Evolutionary conservation across 2,888 invertebrate genomes (phyloP).

Genomic region (Caenorhabditis auriculariae): DNA sequence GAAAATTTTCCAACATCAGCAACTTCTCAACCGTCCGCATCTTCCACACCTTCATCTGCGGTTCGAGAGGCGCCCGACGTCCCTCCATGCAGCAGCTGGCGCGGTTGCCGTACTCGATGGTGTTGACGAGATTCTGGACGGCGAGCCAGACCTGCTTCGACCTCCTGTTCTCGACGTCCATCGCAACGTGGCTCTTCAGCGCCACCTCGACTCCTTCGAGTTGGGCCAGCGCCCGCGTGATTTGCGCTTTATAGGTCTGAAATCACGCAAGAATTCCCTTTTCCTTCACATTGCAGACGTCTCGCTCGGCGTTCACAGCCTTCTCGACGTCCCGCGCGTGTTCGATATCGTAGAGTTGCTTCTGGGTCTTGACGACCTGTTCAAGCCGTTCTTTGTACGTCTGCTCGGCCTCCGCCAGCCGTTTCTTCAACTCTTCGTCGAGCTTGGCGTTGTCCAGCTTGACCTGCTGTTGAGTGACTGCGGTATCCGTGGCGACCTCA

Average conservation of each 20-base stretch:
- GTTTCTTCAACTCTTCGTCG: conserved; percentile 16
- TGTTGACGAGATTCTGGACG: conserved; percentile 81
- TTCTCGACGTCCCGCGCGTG: conserved; percentile 68
- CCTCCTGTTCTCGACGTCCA: conserved; percentile 35
- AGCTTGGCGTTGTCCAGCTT: conserved; percentile 14
- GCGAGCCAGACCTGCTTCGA: conserved; percentile 91
- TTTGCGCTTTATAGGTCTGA: conserved; percentile 71
- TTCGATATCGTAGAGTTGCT: conserved; percentile 69
- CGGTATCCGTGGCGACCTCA: background rate
- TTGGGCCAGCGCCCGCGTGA: conserved; percentile 76
- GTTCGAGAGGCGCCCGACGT: conserved; percentile 52
- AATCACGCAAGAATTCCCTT: too few relatives aligned
- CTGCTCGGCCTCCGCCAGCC: conserved; percentile 15
- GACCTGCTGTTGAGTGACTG: too few relatives aligned
- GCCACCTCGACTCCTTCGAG: conserved; percentile 78
- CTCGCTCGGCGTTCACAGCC: conserved; percentile 17
- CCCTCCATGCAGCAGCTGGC: conserved; percentile 43
- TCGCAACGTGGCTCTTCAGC: conserved; percentile 67
- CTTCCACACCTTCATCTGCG: conserved; percentile 33
- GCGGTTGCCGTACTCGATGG: conserved; percentile 62
- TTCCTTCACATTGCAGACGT: too few relatives aligned
- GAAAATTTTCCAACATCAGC: too few relatives aligned
- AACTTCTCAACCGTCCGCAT: background rate
- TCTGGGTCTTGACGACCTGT: conserved; percentile 72
- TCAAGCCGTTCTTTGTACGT: conserved; percentile 21